Base-by-base conservation (phyloP, 64 coral and sea anemone genomes). In the Montipora cactus region DNA sequence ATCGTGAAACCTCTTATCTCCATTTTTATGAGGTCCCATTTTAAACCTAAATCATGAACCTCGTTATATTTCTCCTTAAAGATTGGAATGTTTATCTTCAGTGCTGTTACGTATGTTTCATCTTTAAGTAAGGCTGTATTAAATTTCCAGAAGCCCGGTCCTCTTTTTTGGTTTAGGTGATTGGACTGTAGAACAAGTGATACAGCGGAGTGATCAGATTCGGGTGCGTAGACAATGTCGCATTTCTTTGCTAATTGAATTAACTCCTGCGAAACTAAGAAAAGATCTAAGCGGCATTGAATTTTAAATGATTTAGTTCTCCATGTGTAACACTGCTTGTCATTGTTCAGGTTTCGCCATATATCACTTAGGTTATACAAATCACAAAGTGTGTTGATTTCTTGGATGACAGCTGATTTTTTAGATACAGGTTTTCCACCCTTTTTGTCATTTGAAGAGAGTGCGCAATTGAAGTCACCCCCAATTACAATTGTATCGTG, bases 141-240 rank as follows among this genome's bases (percentile, higher is more conserved):
- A 19, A 89, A 89, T 59, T 77, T 89, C 87, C 87, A 89, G 22
- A 89, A 89, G 4, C 87, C 87, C 19, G 87, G 72, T 20, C 87
- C 71, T 37, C 50, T 44, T 21, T 48, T 51, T 25, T 75, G 28
- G 20, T 76, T 5, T 5, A 16, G 25, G 8, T 21, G 6, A 15
- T 78, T 72, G 6, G 47, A 18, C 2, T 19, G 11, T 7, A 77
- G 28, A 7, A 25, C 8, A 16, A 89, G 1, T 11, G 49, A 48
- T 4, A 89, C 72, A 22, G 88, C 76, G 0, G 74, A 79, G 21
- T 79, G 76, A 25, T 91, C 89, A 13, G 55, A 8, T 7, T 48
- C 8, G 16, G 77, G 76, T 64, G 58, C 45, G 13, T 7, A 81
- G 2, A 71, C 9, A 73, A 81, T 81, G 3, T 67, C 25, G 59